Evolutionary conservation across 1,140 invertebrate genomes (phyloP).

Genomic region (Acromyrmex echinatior): DNA sequence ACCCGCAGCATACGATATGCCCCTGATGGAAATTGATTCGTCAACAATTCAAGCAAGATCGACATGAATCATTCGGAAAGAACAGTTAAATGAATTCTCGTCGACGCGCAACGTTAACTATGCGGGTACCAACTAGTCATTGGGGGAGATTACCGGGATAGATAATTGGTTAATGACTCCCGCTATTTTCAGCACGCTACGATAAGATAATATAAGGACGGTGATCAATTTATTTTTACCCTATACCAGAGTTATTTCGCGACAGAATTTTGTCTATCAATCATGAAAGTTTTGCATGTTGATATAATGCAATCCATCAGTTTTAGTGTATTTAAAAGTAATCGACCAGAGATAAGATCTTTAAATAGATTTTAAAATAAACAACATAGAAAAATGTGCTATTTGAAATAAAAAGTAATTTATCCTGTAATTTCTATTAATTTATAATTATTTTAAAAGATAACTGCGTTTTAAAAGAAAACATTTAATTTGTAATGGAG

Average conservation of each 20-base stretch:
- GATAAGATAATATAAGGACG: neutral
- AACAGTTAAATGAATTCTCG: constrained; percentile 57
- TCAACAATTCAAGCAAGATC: constrained; percentile 25
- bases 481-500: no score
- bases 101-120: constrained; percentile 24
- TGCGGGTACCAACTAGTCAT: constrained; percentile 44
- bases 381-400: neutral
- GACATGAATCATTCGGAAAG: constrained; percentile 53
- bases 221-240: neutral
- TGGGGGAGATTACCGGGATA: constrained; percentile 48
- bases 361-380: neutral
- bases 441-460: neutral
- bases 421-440: neutral
- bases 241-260: neutral
- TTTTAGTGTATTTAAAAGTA: neutral
- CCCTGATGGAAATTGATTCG: constrained; percentile 36
- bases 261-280: neutral
- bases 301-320: neutral
- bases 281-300: neutral
- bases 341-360: neutral
- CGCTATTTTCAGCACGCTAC: neutral
- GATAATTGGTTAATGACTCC: constrained; percentile 62
- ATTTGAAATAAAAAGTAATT: neutral
- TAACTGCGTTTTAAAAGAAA: neutral
- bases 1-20: constrained; percentile 52